Percentiles rank a stretch among this genome's conserved stretches.
phyloP scores from a whole-genome alignment of 2,113 vertebrate genomes.

The Urocolius indicus region DNA sequence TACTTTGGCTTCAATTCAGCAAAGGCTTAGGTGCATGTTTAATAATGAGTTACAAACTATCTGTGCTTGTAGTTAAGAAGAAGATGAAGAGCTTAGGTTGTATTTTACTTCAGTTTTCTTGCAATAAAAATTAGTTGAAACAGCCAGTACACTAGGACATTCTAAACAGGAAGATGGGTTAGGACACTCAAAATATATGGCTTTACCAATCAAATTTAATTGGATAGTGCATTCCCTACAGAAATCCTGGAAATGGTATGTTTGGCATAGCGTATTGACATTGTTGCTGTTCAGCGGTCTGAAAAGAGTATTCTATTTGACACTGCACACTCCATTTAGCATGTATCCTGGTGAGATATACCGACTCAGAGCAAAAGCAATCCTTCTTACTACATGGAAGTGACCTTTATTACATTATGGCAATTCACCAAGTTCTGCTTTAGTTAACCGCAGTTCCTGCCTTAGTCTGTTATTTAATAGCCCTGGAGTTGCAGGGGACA shows the following conservation, averaged over 20 bases:
- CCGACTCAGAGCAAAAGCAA: neutral
- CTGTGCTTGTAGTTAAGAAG: neutral
- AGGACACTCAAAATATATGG: neutral
- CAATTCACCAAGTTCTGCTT: constrained; percentile 21
- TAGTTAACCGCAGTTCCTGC: neutral
- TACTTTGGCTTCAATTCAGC: neutral
- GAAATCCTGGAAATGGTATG: neutral
- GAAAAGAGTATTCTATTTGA: constrained; percentile 30
- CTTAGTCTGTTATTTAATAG: constrained; percentile 8
- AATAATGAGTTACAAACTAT: neutral
- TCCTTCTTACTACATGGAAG: neutral
- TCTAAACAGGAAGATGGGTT: neutral
- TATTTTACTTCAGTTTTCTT: neutral
- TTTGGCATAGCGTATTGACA: neutral
- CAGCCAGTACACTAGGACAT: neutral
- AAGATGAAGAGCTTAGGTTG: neutral
- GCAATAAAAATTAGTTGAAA: neutral
- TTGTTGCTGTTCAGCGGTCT: neutral
- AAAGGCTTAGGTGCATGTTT: neutral
- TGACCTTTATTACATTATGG: neutral
- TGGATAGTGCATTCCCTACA: neutral
- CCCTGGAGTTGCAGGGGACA: neutral
- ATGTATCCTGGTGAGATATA: neutral
- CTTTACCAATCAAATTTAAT: neutral
- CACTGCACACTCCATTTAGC: neutral